phyloP scores from a whole-genome alignment of 1,140 invertebrate species.

The Condylostylus longicornis region DNA sequence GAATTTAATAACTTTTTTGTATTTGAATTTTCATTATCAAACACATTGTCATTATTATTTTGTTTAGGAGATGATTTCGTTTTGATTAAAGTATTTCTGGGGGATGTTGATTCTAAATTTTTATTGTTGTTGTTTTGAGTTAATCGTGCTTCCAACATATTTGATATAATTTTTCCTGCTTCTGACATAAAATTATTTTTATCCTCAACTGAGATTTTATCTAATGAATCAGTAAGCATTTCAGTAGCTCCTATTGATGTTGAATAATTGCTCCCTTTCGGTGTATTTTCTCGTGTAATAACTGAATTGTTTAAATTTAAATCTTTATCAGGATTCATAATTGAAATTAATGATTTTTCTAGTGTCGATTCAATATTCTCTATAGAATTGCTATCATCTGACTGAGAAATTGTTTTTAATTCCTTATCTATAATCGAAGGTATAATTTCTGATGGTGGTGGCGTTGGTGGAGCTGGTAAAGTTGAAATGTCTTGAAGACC shows the following conservation, averaged over 20 bases:
- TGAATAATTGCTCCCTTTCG: slow-evolving; percentile 2
- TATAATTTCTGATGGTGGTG: too few relatives aligned
- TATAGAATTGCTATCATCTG: too few relatives aligned
- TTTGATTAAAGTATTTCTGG: slow-evolving; percentile 20
- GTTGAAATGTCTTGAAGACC: too few relatives aligned
- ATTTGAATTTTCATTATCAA: neutral
- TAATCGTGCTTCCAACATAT: slow-evolving; percentile 25
- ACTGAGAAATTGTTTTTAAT: too few relatives aligned
- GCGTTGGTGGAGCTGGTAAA: too few relatives aligned
- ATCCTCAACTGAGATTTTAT: slow-evolving; percentile 23
- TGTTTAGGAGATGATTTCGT: slow-evolving; percentile 13
- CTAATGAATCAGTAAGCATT: slow-evolving; percentile 21
- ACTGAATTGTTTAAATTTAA: too few relatives aligned
- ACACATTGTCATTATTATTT: neutral
- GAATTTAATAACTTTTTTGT: neutral
- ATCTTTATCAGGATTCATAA: too few relatives aligned
- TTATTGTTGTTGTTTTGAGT: slow-evolving; percentile 8
- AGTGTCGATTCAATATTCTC: too few relatives aligned
- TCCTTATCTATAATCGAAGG: too few relatives aligned
- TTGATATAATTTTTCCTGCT: slow-evolving; percentile 27
- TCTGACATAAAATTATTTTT: slow-evolving; percentile 29
- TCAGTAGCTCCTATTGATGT: slow-evolving; percentile 14
- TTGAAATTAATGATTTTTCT: too few relatives aligned
- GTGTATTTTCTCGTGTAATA: too few relatives aligned
- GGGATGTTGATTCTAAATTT: slow-evolving; percentile 14